Evolutionary conservation across 2,113 vertebrate genomes (phyloP).

Genomic region (Dromaius novaehollandiae): DNA sequence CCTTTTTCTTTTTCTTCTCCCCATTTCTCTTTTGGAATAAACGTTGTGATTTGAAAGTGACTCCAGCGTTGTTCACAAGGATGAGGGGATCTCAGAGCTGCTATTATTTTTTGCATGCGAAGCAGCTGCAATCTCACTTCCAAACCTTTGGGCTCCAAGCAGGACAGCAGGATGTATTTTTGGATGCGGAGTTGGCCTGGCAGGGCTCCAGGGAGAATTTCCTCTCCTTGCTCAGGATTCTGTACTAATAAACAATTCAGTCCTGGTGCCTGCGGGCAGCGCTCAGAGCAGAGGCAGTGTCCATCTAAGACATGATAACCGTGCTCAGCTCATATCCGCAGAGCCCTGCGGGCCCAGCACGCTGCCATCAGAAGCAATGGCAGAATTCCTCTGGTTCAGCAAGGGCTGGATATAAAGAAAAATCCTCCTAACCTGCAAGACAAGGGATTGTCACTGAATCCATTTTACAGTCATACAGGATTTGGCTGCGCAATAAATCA

Average conservation of each 20-base stretch:
- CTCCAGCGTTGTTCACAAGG: neutral
- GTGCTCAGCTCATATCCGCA: slow-evolving; percentile 15
- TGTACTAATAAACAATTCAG: slow-evolving; percentile 25
- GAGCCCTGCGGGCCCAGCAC: neutral
- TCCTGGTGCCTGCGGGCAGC: slow-evolving; percentile 5
- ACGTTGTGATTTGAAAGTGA: slow-evolving; percentile 36
- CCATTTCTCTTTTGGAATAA: slow-evolving; percentile 27
- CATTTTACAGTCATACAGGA: neutral
- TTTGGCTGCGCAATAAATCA: neutral
- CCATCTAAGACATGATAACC: neutral
- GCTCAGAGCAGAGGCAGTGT: slow-evolving; percentile 22
- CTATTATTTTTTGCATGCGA: slow-evolving; percentile 7
- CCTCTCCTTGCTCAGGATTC: slow-evolving; percentile 47
- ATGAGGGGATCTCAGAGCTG: slow-evolving; percentile 6
- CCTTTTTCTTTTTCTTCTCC: slow-evolving; percentile 10
- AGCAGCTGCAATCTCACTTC: slow-evolving; percentile 25
- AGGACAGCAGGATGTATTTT: slow-evolving; percentile 50
- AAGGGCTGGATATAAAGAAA: neutral
- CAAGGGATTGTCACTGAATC: neutral
- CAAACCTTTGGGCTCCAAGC: slow-evolving; percentile 17
- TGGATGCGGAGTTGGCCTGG: slow-evolving; percentile 56
- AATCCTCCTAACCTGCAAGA: neutral
- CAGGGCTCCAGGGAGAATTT: slow-evolving; percentile 65
- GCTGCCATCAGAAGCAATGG: neutral
- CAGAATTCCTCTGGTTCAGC: neutral